Evolutionary conservation across 2,797 vertebrate species (phyloP).

Genomic region (Darevskia nairensis): DNA sequence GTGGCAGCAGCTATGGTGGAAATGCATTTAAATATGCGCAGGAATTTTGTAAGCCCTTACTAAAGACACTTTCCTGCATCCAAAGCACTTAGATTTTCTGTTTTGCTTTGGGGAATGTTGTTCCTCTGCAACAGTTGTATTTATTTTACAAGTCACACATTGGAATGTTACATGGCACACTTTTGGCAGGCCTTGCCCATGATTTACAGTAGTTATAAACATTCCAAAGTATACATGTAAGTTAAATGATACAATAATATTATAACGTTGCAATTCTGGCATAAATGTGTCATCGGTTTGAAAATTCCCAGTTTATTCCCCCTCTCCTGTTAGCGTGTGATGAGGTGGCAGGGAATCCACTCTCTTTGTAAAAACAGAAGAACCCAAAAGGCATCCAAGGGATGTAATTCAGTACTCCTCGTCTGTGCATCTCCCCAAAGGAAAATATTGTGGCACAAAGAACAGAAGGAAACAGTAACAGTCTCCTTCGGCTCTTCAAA

Average conservation of each 20-base stretch:
- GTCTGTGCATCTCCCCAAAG: conserved; percentile 30
- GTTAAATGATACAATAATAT: conserved; percentile 78
- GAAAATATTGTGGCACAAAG: conserved; percentile 27
- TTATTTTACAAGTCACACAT: conserved; percentile 76
- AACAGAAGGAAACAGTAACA: conserved; percentile 35
- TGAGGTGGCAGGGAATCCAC: conserved; percentile 65
- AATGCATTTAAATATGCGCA: background rate
- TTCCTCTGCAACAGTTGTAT: conserved; percentile 71
- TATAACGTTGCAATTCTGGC: conserved; percentile 76
- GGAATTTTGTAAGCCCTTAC: background rate
- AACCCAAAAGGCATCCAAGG: conserved; percentile 13
- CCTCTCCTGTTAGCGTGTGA: conserved; percentile 41
- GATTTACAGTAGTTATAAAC: conserved; percentile 81
- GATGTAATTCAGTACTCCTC: conserved; percentile 30
- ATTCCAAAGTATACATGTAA: conserved; percentile 81
- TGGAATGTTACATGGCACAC: conserved; percentile 72
- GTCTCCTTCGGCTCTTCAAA: conserved; percentile 44
- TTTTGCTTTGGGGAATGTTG: conserved; percentile 55
- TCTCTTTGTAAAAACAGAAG: conserved; percentile 35
- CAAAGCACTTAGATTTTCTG: conserved; percentile 26
- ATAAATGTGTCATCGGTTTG: conserved; percentile 74
- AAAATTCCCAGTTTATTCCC: conserved; percentile 60
- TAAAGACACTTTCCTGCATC: background rate
- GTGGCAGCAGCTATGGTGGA: background rate
- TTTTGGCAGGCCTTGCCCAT: conserved; percentile 64